Evolutionary conservation across 2,113 vertebrate genomes (phyloP).

Genomic region (Delphinus delphis): DNA sequence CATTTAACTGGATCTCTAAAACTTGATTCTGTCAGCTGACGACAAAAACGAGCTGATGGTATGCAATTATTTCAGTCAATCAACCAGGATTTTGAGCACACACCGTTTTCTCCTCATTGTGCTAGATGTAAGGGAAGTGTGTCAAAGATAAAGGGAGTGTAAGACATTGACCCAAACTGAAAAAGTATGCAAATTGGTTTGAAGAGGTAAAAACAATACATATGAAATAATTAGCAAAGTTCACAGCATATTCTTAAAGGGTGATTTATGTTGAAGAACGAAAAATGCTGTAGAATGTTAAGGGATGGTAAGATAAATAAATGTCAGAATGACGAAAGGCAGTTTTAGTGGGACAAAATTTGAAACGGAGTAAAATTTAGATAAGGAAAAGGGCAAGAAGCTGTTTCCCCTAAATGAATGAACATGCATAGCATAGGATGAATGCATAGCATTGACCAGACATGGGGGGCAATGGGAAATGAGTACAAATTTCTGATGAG

Average conservation of each 20-base stretch:
- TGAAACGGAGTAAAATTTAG: background rate
- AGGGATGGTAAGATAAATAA: background rate
- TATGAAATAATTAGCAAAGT: background rate
- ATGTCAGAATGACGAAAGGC: background rate
- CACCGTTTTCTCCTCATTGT: background rate
- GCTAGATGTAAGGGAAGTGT: background rate
- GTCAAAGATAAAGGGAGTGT: background rate
- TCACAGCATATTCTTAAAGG: background rate
- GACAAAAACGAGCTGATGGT: constrained; percentile 37
- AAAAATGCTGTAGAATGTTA: background rate
- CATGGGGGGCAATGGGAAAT: background rate
- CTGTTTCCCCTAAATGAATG: background rate
- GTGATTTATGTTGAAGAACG: background rate
- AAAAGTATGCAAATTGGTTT: background rate
- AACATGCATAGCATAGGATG: background rate
- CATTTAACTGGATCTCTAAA: constrained; percentile 17
- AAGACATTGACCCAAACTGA: background rate
- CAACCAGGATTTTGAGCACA: constrained; percentile 11
- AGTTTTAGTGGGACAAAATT: background rate
- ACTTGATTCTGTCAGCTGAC: constrained; percentile 36
- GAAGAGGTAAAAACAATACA: constrained; percentile 3
- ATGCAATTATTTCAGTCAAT: constrained; percentile 65
- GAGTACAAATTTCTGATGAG: background rate
- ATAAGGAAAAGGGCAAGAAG: background rate
- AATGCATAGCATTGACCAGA: background rate